These are phyloP conservation scores for Laterallus jamaicensis DNA, from an alignment of 2,113 vertebrate species.

Conservation along the genomic window DNA sequence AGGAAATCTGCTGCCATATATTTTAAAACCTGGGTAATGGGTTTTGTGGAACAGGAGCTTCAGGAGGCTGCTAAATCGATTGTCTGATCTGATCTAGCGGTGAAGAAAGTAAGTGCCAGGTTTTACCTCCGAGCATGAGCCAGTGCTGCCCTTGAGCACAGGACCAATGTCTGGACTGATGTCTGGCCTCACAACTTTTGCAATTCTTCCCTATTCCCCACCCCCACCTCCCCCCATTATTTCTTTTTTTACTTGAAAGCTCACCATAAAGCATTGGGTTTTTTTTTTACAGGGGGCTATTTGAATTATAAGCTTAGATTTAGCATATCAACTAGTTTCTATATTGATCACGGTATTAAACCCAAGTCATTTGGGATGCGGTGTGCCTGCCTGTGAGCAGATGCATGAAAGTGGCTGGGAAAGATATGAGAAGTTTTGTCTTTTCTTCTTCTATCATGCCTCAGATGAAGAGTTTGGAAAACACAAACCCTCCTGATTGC, in stretches of 20 bases:
- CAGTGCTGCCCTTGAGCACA: not conserved
- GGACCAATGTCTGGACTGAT: not conserved
- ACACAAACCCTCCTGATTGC: not conserved
- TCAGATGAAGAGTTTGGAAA: not conserved
- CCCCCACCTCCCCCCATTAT: too few species aligned
- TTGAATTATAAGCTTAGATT: not conserved
- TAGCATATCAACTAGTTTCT: not conserved
- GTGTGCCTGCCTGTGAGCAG: not conserved
- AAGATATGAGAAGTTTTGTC: not conserved
- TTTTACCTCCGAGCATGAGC: not conserved
- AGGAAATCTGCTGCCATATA: not conserved
- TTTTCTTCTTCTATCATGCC: not conserved
- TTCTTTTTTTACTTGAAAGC: not conserved
- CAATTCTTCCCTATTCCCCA: not conserved
- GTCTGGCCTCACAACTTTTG: not conserved
- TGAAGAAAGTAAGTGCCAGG: not conserved
- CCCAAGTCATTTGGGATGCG: not conserved
- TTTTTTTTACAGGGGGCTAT: not conserved
- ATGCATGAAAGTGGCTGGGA: fast-evolving
- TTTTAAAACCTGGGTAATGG: not conserved
- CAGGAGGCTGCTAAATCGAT: not conserved
- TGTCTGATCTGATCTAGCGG: not conserved
- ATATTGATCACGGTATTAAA: not conserved
- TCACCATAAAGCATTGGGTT: not conserved
- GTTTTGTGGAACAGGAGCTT: not conserved